Evolutionary conservation across 2,113 vertebrate genomes (phyloP).

Genomic region (Indicator maculatus): DNA sequence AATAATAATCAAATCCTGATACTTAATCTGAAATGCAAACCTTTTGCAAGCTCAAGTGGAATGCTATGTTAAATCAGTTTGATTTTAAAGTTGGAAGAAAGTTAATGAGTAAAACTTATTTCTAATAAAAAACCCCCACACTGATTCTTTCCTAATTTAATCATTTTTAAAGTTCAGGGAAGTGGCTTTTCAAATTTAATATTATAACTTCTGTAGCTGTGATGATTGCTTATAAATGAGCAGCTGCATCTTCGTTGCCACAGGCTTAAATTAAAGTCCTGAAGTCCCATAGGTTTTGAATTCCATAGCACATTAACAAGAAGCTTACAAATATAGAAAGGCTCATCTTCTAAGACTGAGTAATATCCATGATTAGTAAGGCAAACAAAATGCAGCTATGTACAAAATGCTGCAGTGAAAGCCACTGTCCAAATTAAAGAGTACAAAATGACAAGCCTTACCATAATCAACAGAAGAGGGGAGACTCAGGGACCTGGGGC

Average conservation of each 20-base stretch:
- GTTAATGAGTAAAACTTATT: conserved; percentile 15
- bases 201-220: conserved; percentile 46
- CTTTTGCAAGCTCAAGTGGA: conserved; percentile 5
- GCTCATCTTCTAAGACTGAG: conserved; percentile 46
- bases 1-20: conserved; percentile 39
- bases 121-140: background rate
- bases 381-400: conserved; percentile 37
- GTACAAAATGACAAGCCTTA: background rate
- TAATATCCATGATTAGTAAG: conserved; percentile 55
- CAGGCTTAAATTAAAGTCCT: conserved; percentile 70
- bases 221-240: conserved; percentile 72
- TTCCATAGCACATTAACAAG: conserved; percentile 59
- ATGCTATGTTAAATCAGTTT: background rate
- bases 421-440: background rate
- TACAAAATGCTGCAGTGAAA: background rate
- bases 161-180: conserved; percentile 35
- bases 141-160: conserved; percentile 36
- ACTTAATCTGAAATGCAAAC: conserved; percentile 42
- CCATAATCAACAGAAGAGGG: background rate
- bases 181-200: conserved; percentile 51
- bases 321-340: conserved; percentile 73
- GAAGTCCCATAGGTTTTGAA: conserved; percentile 71
- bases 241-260: conserved; percentile 68
- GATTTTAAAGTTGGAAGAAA: conserved; percentile 29
- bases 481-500: too few relatives aligned